These are phyloP conservation scores for Sternarchorhynchus goeldii DNA, from an alignment of 2,797 vertebrate species.

Conservation along the genomic window DNA sequence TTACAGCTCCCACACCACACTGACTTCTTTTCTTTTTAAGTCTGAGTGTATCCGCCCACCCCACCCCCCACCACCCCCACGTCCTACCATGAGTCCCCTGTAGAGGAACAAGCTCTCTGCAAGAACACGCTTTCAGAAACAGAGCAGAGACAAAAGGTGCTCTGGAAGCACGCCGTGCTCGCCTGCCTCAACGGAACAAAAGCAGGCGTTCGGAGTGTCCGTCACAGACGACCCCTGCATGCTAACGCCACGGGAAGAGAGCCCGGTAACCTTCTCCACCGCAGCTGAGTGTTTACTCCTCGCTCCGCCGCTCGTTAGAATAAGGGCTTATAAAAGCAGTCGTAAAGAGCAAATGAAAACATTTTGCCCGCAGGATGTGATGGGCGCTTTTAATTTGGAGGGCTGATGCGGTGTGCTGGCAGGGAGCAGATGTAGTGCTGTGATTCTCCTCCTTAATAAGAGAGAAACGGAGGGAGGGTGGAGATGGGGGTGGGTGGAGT, in stretches of 20 bases:
- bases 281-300: slow-evolving; percentile 40
- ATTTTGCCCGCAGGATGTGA: slow-evolving; percentile 60
- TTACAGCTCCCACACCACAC: slow-evolving; percentile 70
- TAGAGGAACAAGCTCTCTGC: slow-evolving; percentile 36
- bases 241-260: background rate
- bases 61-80: slow-evolving; percentile 27
- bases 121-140: slow-evolving; percentile 16
- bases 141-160: slow-evolving; percentile 6
- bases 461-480: slow-evolving; percentile 50
- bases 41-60: slow-evolving; percentile 58
- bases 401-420: slow-evolving; percentile 58
- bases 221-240: slow-evolving; percentile 9
- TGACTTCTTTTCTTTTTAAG: slow-evolving; percentile 66
- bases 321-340: slow-evolving; percentile 59
- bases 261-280: slow-evolving; percentile 19
- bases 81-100: slow-evolving; percentile 56
- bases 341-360: slow-evolving; percentile 63
- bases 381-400: slow-evolving; percentile 68
- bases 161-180: slow-evolving; percentile 10
- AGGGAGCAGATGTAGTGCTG: slow-evolving; percentile 63
- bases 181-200: slow-evolving; percentile 2
- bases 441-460: slow-evolving; percentile 69
- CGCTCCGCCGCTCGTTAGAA: slow-evolving; percentile 48
- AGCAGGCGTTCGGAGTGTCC: background rate
- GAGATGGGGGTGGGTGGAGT: slow-evolving; percentile 37